These are phyloP conservation scores for Caretta caretta DNA, from an alignment of 2,113 vertebrate species.

Conservation along the genomic window DNA sequence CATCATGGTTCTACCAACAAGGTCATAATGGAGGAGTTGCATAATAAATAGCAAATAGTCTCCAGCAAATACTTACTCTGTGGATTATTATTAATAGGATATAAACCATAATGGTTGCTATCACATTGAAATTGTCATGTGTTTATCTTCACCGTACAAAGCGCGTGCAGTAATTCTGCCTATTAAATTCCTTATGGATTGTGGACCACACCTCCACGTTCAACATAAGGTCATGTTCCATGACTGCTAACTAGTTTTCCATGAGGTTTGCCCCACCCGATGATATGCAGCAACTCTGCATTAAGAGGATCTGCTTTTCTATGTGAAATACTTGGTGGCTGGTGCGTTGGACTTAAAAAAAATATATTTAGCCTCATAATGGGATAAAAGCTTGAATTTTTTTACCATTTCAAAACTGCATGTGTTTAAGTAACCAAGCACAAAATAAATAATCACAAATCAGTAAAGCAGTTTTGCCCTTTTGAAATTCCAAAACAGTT, in stretches of 20 bases:
- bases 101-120: neutral
- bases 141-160: neutral
- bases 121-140: neutral
- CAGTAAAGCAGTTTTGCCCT: neutral
- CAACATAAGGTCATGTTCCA: neutral
- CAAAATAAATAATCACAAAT: neutral
- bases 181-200: neutral
- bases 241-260: conserved; percentile 42
- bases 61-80: neutral
- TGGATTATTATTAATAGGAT: neutral
- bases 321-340: neutral
- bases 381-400: neutral
- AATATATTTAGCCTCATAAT: neutral
- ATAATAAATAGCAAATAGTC: conserved; percentile 6
- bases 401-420: neutral
- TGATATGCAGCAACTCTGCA: conserved; percentile 15
- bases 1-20: conserved; percentile 14
- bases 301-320: neutral
- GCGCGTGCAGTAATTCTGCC: neutral
- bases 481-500: neutral
- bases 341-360: neutral
- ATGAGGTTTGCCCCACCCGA: conserved; percentile 37
- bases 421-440: neutral
- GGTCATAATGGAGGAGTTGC: neutral
- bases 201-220: neutral